Percentiles rank a stretch among this genome's conserved stretches.
phyloP scores from a whole-genome alignment of 2,113 vertebrate species.

The Vireo altiloquus region DNA sequence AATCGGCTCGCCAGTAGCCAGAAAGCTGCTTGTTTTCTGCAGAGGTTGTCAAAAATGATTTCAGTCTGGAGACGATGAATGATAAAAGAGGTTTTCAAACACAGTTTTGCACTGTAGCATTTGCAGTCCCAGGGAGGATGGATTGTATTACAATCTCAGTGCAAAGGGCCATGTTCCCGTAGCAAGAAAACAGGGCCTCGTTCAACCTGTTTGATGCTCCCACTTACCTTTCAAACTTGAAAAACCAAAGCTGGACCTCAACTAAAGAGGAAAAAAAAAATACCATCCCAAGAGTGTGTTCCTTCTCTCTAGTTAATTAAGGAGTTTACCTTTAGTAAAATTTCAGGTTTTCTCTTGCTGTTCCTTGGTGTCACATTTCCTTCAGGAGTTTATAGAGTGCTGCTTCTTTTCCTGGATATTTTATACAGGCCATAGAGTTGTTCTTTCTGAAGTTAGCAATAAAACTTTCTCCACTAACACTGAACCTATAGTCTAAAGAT shows the following conservation, averaged over 20 bases:
- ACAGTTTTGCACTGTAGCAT: conserved; percentile 80
- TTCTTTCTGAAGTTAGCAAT: neutral
- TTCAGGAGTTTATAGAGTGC: neutral
- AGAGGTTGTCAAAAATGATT: conserved; percentile 87
- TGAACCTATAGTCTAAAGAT: neutral
- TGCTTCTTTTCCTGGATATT: neutral
- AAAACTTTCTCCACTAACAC: neutral
- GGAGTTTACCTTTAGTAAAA: neutral
- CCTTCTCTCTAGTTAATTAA: neutral
- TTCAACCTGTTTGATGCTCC: conserved; percentile 75
- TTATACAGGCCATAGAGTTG: neutral
- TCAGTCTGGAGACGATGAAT: conserved; percentile 84
- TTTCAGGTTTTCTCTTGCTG: neutral
- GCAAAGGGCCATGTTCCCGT: conserved; percentile 73
- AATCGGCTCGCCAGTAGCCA: conserved; percentile 87
- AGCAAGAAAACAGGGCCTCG: conserved; percentile 69
- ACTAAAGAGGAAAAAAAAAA: neutral
- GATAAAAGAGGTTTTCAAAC: conserved; percentile 87
- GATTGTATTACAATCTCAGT: conserved; percentile 79
- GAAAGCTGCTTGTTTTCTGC: conserved; percentile 84
- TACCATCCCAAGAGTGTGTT: neutral
- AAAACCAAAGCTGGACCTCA: conserved; percentile 20
- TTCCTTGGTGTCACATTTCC: neutral
- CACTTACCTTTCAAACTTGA: conserved; percentile 53
- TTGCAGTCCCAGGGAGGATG: conserved; percentile 76